phyloP scores from a whole-genome alignment of 2,113 vertebrate genomes.

The Triplophysa dalaica region DNA sequence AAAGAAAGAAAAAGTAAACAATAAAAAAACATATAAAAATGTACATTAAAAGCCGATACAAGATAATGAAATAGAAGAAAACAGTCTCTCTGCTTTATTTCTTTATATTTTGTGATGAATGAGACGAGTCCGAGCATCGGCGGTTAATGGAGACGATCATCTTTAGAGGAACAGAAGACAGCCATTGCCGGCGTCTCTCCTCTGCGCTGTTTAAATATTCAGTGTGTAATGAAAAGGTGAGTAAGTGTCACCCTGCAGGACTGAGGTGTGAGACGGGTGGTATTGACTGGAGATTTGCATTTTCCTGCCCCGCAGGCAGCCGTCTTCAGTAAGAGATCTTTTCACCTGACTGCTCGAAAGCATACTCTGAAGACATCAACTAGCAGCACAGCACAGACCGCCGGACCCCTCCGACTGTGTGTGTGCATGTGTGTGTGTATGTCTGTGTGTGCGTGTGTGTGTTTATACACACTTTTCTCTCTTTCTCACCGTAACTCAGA shows the following conservation, averaged over 20 bases:
- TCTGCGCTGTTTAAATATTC: slow-evolving; percentile 75
- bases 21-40: too few species aligned
- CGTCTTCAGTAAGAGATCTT: slow-evolving; percentile 47
- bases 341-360: slow-evolving; percentile 59
- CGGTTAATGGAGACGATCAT: slow-evolving; percentile 27
- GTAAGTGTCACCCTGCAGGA: slow-evolving; percentile 58
- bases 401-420: slow-evolving; percentile 22
- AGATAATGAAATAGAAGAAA: too few species aligned
- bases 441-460: slow-evolving; percentile 35
- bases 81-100: too few species aligned
- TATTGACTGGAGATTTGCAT: slow-evolving; percentile 67
- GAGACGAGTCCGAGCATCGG: background rate
- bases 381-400: slow-evolving; percentile 29
- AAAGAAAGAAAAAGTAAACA: too few species aligned
- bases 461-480: too few species aligned
- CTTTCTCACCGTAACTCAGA: too few species aligned
- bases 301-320: slow-evolving; percentile 8
- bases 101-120: background rate
- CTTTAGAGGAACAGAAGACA: background rate
- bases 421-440: slow-evolving; percentile 23
- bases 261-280: slow-evolving; percentile 51
- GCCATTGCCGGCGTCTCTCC: slow-evolving; percentile 46
- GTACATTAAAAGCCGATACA: too few species aligned
- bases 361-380: slow-evolving; percentile 42
- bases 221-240: slow-evolving; percentile 74